A percentile compares a stretch with the other conserved stretches of the same genome.
These are phyloP conservation scores for Bathynomus jamesi DNA, from an alignment of 1,140 invertebrate species.

Conservation along the genomic window DNA sequence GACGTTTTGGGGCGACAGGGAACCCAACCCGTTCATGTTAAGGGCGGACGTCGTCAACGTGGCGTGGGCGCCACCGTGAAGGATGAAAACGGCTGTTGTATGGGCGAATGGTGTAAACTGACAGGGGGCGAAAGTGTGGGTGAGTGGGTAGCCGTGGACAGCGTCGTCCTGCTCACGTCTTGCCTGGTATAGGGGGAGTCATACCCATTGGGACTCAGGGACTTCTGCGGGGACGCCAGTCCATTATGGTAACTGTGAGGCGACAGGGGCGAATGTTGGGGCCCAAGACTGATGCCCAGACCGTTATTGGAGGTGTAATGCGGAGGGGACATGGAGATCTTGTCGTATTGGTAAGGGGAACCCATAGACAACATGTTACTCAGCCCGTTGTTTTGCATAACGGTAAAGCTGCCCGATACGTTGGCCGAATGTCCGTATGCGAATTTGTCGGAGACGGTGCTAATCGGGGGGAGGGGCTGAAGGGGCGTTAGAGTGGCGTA, in stretches of 20 bases:
- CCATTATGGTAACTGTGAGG: constrained; percentile 70
- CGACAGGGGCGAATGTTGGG: constrained; percentile 45
- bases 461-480: constrained; percentile 94
- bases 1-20: constrained; percentile 45
- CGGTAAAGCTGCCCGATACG: constrained; percentile 69
- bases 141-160: constrained; percentile 49
- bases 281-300: constrained; percentile 38
- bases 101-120: constrained; percentile 50
- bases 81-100: constrained; percentile 44
- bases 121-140: constrained; percentile 46
- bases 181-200: constrained; percentile 42
- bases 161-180: constrained; percentile 48
- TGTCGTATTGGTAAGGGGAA: constrained; percentile 59
- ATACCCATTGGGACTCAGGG: constrained; percentile 58
- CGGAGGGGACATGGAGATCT: constrained; percentile 62
- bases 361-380: constrained; percentile 59
- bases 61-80: constrained; percentile 41
- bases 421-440: constrained; percentile 53
- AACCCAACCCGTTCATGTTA: constrained; percentile 44
- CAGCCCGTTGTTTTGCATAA: constrained; percentile 80
- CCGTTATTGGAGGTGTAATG: constrained; percentile 59
- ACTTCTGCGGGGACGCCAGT: constrained; percentile 73
- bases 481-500: constrained; percentile 94
- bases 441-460: constrained; percentile 85
- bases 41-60: constrained; percentile 40